Evolutionary conservation across 1,140 invertebrate species (phyloP).

Genomic region (Andrena cerasifolii): DNA sequence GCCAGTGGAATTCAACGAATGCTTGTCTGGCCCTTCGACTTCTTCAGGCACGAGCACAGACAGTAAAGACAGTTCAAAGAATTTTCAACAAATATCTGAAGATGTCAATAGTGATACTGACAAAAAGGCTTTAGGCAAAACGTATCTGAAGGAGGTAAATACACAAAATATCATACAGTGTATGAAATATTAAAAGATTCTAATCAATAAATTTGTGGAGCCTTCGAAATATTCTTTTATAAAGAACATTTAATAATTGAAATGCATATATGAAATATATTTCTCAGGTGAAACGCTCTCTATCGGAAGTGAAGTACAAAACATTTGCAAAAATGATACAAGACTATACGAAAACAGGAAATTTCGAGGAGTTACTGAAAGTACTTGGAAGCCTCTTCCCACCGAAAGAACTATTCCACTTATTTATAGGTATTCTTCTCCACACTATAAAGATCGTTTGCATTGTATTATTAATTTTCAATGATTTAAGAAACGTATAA

Average conservation of each 20-base stretch:
- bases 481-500: not conserved
- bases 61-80: constrained; percentile 38
- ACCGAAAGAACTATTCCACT: constrained; percentile 81
- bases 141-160: constrained; percentile 73
- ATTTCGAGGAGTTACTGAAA: constrained; percentile 82
- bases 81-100: constrained; percentile 63
- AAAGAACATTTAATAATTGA: not conserved
- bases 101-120: constrained; percentile 30
- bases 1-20: constrained; percentile 65
- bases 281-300: constrained; percentile 82
- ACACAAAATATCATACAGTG: constrained; percentile 4
- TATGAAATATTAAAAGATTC: not conserved
- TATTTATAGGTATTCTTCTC: constrained; percentile 82
- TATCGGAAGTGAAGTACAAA: constrained; percentile 83
- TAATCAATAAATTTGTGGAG: too few species aligned
- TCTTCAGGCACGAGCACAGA: constrained; percentile 72
- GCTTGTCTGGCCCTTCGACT: constrained; percentile 66
- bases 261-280: constrained; percentile 25
- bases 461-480: constrained; percentile 15
- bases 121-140: constrained; percentile 69
- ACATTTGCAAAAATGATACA: constrained; percentile 84
- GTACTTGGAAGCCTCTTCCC: constrained; percentile 83
- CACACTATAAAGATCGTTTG: constrained; percentile 12
- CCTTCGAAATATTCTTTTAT: too few species aligned
- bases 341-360: constrained; percentile 83